Conservation (phyloP, 2,797 vertebrate genomes). For the Ceyx erithaca region DNA sequence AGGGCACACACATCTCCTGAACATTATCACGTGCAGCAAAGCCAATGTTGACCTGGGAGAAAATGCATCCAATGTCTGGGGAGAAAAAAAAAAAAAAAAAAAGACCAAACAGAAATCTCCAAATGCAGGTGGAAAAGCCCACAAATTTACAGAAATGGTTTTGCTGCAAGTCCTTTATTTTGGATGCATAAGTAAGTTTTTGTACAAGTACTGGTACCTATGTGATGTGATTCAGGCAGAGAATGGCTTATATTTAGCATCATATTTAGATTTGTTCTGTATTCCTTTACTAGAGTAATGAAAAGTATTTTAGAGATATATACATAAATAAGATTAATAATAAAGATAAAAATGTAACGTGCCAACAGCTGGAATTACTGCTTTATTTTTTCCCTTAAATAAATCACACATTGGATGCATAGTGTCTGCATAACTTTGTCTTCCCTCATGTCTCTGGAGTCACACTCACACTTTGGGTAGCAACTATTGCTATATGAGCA, state of each 20-base stretch:
- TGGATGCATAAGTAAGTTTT: not conserved
- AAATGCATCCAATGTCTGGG: not conserved
- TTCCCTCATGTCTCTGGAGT: not conserved
- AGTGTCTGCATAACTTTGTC: not conserved
- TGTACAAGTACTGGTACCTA: not conserved
- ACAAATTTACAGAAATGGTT: not conserved
- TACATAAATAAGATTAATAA: not conserved
- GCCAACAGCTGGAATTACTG: not conserved
- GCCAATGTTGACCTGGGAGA: not conserved
- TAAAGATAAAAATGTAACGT: not conserved
- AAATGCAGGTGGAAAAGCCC: not conserved
- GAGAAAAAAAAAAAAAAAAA: not conserved
- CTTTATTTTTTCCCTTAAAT: not conserved
- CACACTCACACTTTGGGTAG: not conserved
- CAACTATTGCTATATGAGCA: not conserved
- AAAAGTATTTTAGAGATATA: not conserved
- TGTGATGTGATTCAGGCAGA: not conserved
- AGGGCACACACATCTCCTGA: not conserved
- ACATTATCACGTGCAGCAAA: fast-evolving
- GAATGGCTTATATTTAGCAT: not conserved
- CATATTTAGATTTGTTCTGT: not conserved
- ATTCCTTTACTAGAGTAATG: not conserved
- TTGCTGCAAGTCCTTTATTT: not conserved
- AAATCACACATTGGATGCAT: not conserved
- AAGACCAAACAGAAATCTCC: not conserved